Conservation (phyloP, 2,113 vertebrate species). For the Cairina moschata region DNA sequence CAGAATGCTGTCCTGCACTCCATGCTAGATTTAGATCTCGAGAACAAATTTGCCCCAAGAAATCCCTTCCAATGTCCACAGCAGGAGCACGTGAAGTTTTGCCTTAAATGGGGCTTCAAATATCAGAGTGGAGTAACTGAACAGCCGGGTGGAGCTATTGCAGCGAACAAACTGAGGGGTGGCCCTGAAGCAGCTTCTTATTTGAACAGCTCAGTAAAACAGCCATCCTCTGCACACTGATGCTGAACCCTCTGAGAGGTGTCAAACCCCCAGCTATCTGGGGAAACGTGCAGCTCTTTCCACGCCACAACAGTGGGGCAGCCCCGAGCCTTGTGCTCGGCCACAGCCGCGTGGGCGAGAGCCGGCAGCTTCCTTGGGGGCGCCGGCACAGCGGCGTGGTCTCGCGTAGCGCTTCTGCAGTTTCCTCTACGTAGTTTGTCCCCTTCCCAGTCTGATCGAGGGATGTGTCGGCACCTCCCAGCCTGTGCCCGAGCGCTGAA, state of each 20-base stretch:
- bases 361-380: not conserved
- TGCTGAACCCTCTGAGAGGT: not conserved
- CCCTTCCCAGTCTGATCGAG: not conserved
- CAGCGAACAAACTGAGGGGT: not conserved
- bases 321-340: not conserved
- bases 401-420: not conserved
- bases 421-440: not conserved
- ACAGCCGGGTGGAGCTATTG: not conserved
- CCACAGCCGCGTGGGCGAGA: not conserved
- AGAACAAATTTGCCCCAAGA: not conserved
- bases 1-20: not conserved
- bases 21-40: not conserved
- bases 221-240: not conserved
- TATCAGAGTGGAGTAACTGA: not conserved
- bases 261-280: not conserved
- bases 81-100: not conserved
- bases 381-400: not conserved
- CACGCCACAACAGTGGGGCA: not conserved
- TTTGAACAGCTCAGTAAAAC: not conserved
- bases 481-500: not conserved
- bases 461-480: not conserved
- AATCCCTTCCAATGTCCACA: not conserved
- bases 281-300: not conserved
- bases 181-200: not conserved
- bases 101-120: not conserved